Percentiles rank a stretch among this genome's conserved stretches.
These are phyloP conservation scores for Oophaga pumilio DNA, from an alignment of 2,113 vertebrate species.

Conservation along the genomic window DNA sequence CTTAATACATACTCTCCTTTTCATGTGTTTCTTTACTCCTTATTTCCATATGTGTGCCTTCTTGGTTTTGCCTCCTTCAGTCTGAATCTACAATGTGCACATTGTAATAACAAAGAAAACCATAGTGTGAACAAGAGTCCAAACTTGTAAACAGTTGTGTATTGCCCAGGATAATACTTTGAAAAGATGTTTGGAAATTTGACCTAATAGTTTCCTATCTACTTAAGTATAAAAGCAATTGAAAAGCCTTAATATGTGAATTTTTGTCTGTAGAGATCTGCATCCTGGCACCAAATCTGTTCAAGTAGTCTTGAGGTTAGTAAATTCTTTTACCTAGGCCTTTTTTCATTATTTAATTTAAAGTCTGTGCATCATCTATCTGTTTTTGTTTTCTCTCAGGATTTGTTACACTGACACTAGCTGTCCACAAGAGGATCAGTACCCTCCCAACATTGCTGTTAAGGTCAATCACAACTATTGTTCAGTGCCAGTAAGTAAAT, in stretches of 20 bases:
- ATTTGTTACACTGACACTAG: slow-evolving; percentile 97
- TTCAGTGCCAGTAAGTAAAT: slow-evolving; percentile 88
- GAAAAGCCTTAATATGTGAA: neutral
- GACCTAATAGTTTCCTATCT: no score
- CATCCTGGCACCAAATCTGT: slow-evolving; percentile 90
- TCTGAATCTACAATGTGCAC: no score
- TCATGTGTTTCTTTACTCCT: no score
- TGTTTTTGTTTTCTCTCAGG: slow-evolving; percentile 69
- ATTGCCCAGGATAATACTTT: no score
- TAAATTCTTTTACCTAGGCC: neutral
- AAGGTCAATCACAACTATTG: slow-evolving; percentile 98
- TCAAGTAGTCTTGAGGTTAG: slow-evolving; percentile 95
- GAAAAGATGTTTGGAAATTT: no score
- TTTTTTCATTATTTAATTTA: neutral
- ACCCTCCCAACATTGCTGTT: slow-evolving; percentile 95
- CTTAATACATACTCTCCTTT: no score
- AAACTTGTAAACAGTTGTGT: no score
- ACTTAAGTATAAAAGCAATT: no score
- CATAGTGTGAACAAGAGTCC: no score
- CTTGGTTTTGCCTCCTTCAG: no score
- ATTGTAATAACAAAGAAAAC: no score
- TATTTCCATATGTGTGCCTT: no score
- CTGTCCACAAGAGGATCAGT: slow-evolving; percentile 94
- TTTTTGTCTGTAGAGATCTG: slow-evolving; percentile 78
- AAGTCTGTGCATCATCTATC: neutral